Conservation (phyloP, 2,888 invertebrate genomes). For the Lochmaea crataegi region DNA sequence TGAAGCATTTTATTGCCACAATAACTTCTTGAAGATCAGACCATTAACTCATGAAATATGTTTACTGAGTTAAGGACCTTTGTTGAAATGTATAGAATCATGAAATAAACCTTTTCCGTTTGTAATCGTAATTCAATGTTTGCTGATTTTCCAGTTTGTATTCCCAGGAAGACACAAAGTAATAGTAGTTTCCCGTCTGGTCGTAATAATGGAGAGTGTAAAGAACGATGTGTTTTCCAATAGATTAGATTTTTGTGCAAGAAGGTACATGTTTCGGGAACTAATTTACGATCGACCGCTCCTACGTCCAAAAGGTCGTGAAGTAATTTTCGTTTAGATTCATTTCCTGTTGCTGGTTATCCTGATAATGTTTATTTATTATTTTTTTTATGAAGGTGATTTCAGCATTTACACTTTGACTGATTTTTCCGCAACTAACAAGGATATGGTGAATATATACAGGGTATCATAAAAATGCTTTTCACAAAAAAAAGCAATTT, state of each 20-base stretch:
- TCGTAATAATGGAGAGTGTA: constrained; percentile 7
- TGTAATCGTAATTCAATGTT: not conserved
- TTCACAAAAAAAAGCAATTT: too few relatives aligned
- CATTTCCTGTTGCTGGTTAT: not conserved
- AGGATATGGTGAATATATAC: not conserved
- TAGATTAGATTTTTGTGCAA: constrained; percentile 4
- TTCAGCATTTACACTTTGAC: not conserved
- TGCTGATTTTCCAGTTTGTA: not conserved
- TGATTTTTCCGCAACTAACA: too few relatives aligned
- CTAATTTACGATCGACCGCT: not conserved
- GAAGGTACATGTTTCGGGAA: not conserved
- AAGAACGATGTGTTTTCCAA: constrained; percentile 12
- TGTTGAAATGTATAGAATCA: not conserved
- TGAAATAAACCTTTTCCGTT: not conserved
- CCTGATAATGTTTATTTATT: not conserved
- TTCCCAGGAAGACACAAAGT: constrained; percentile 7
- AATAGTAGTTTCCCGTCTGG: not conserved
- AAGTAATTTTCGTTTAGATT: not conserved
- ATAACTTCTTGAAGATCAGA: too few relatives aligned
- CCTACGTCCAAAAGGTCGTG: not conserved
- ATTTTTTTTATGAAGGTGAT: not conserved
- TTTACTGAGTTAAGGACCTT: not conserved
- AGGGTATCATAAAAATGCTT: not conserved
- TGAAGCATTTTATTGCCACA: too few relatives aligned
- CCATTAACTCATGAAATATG: not conserved